A percentile compares a stretch with the other conserved stretches of the same genome.
phyloP scores from a whole-genome alignment of 1,140 invertebrate genomes.

The Drusus annulatus region DNA sequence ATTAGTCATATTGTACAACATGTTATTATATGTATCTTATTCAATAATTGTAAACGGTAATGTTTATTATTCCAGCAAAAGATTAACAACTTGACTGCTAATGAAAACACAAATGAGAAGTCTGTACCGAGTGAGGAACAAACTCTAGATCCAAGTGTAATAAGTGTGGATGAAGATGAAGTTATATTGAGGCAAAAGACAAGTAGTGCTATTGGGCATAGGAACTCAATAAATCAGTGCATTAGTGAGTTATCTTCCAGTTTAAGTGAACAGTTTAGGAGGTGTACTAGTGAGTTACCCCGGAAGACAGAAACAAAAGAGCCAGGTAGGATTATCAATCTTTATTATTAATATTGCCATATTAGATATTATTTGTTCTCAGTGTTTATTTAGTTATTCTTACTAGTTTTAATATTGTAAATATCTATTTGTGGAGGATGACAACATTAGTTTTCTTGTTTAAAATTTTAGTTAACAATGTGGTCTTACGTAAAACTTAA shows the following conservation, averaged over 20 bases:
- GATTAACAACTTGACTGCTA: conserved; percentile 18
- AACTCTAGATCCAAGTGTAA: conserved; percentile 1
- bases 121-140: conserved; percentile 15
- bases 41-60: not conserved
- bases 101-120: conserved; percentile 8
- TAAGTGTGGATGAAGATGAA: conserved; percentile 63
- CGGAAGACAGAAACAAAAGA: conserved; percentile 54
- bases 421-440: too few relatives aligned
- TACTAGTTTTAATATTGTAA: too few relatives aligned
- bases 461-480: too few relatives aligned
- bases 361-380: too few relatives aligned
- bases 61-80: conserved; percentile 35
- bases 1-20: not conserved
- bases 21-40: not conserved
- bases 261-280: conserved; percentile 64
- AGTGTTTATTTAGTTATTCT: too few relatives aligned
- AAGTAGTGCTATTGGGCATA: conserved; percentile 61
- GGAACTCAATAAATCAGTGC: conserved; percentile 75
- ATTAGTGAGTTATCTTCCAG: conserved; percentile 78
- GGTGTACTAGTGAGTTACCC: conserved; percentile 69
- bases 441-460: too few relatives aligned
- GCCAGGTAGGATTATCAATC: conserved; percentile 18
- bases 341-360: too few relatives aligned
- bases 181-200: conserved; percentile 66
- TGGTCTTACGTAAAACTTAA: too few relatives aligned